Percentiles rank a stretch among this genome's conserved stretches.
Conservation (phyloP, 37 sponge, comb jelly and placozoan genomes). For the Cliona cf. orientalis region DNA sequence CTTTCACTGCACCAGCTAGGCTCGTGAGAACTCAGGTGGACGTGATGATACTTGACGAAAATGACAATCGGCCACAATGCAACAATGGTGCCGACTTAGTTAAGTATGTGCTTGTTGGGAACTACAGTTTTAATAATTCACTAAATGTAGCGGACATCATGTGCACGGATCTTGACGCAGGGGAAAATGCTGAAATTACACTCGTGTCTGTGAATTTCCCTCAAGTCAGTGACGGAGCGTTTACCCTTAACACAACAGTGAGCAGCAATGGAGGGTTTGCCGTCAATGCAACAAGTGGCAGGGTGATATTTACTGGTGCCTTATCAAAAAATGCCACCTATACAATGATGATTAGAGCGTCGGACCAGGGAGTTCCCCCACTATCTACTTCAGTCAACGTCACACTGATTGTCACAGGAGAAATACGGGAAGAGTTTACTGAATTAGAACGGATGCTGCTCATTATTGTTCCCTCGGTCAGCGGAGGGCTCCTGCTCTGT, state of each 20-base stretch:
- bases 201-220: background rate
- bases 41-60: conserved; percentile 41
- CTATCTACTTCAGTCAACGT: background rate
- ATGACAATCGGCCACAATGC: conserved; percentile 66
- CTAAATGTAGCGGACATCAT: background rate
- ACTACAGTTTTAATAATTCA: no score
- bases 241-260: background rate
- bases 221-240: background rate
- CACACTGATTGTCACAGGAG: background rate
- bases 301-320: conserved; percentile 2
- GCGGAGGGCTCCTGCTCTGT: conserved; percentile 8
- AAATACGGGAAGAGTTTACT: no score
- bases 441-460: no score
- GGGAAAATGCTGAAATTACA: background rate
- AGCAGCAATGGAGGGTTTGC: conserved; percentile 20
- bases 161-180: conserved; percentile 26
- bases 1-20: no score
- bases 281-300: background rate
- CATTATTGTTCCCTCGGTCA: conserved; percentile 1
- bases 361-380: conserved; percentile 22
- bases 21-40: no score
- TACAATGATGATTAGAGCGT: background rate
- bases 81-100: background rate
- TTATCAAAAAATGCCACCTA: background rate
- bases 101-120: no score